Evolutionary conservation across 2,113 vertebrate genomes (phyloP), one percentile per base, ranked within the genome.

Genomic region (Isurus oxyrinchus): DNA sequence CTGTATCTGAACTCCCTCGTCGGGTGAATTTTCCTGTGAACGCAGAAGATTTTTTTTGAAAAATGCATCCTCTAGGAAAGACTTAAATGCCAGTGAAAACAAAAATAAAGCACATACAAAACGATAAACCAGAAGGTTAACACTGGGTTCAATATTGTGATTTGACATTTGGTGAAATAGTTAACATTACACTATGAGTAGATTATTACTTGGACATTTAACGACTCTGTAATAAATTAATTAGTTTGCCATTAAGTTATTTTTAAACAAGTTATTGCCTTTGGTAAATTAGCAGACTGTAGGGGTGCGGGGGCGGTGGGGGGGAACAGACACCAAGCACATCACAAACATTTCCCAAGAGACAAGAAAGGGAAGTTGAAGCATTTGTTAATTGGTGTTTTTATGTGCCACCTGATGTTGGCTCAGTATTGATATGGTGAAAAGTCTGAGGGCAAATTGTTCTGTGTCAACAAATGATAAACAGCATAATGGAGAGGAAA

Each of bases 1-100:
- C 98, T 6, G 98, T 98, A 91, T 99, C 99, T 0, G 99, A 98
- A 97, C 99, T 99, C 96, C 99, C 99, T 3, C 99, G 97, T 72
- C 99, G 98, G 55, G 98, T 99, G 96, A 99, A 98, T 96, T 98
- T 99, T 7, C 99, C 99, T 99, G 97, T 81, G 96, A 31, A 0
- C 10, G 72, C 72, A 96, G 61, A 53, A 96, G 96, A 14, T 91
- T 96, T 53, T 53, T 91, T 23, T 84, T 87, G 44, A 67, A 66
- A 95, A 55, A 25, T 27, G 94, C 25, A 27, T 94, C n/a, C 59
- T 27, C 31, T 94, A 16, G 67, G 87, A 55, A 35, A 35, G 3
- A 44, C 44, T 67, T 63, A 66, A 8, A 67, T 94, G n/a, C 27
- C 40, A 63, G 57, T 94, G 16, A 94, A 21, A 53, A 76, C 25